Evolutionary conservation across 2,888 invertebrate species (phyloP), one percentile per base, ranked within the genome.

Genomic region (Chelonus formosanus): DNA sequence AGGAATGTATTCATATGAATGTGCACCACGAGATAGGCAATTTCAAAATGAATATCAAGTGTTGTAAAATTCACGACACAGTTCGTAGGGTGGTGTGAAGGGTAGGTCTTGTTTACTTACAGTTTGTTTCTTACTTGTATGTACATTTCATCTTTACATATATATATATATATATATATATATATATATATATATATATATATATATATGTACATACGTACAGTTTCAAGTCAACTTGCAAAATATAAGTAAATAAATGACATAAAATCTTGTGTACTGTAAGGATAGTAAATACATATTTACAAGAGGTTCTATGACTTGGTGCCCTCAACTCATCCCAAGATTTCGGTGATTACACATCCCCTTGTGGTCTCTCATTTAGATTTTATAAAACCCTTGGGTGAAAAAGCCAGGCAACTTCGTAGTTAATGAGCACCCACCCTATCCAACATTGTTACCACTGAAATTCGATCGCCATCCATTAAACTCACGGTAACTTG

Each of bases 31-130:
- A 63, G 67, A 71, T 69, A 71, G 65, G 75, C 76, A 76, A 78
- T 75, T 74, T 75, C 69, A 72, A 75, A 76, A 74, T 73, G 74
- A 76, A 75, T 76, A 74, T 75, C 73, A 74, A 74, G 68, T 72
- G 68, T 43, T 71, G 71, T 64, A 73, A 72, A 71, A 74, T 74
- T 71, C 70, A 73, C 61, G 69, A 68, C 66, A 72, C 71, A 73
- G 72, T 71, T 68, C 70, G 54, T 65, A 60, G 59, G 57, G 20
- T 50, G 61, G 31, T 31, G 32, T 32, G 32, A 31, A 31, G 34
- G 57, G 40, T 57, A 20, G 44, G 48, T 59, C 59, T 50, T 59
- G 50, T 59, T 61, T 64, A 58, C 58, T 64, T 64, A 58, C 65
- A 47, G 60, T 60, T 60, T 65, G 60, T 65, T 65, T 60, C 47